phyloP scores from a whole-genome alignment of 2,113 vertebrate species.

The Ciconia maguari region DNA sequence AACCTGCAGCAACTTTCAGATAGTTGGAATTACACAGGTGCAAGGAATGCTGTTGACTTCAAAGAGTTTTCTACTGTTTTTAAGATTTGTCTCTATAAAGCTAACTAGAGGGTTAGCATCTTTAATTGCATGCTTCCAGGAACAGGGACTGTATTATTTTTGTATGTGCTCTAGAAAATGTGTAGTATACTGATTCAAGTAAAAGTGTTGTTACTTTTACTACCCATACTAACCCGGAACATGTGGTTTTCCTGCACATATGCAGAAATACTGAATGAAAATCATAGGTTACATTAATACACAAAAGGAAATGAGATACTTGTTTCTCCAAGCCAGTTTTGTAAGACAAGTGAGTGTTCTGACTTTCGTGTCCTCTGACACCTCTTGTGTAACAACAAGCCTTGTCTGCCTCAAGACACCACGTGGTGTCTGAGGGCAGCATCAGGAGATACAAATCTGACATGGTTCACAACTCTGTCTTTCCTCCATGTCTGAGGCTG shows the following conservation, averaged over 20 bases:
- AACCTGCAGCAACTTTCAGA: background rate
- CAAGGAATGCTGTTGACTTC: accelerated
- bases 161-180: background rate
- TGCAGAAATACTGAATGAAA: background rate
- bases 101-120: background rate
- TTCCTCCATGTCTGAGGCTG: background rate
- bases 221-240: accelerated
- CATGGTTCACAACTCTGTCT: background rate
- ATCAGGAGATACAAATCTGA: constrained; percentile 4
- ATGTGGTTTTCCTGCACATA: background rate
- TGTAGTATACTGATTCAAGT: background rate
- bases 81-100: background rate
- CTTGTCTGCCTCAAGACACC: background rate
- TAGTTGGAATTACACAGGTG: background rate
- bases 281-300: background rate
- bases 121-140: background rate
- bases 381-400: background rate
- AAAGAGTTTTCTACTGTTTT: background rate
- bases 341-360: background rate
- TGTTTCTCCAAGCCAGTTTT: background rate
- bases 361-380: background rate
- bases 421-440: background rate
- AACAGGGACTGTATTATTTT: background rate
- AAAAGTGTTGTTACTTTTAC: background rate
- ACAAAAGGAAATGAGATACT: background rate